Evolutionary conservation across 2,888 invertebrate genomes (phyloP).

Genomic region (Andrena flavipes): DNA sequence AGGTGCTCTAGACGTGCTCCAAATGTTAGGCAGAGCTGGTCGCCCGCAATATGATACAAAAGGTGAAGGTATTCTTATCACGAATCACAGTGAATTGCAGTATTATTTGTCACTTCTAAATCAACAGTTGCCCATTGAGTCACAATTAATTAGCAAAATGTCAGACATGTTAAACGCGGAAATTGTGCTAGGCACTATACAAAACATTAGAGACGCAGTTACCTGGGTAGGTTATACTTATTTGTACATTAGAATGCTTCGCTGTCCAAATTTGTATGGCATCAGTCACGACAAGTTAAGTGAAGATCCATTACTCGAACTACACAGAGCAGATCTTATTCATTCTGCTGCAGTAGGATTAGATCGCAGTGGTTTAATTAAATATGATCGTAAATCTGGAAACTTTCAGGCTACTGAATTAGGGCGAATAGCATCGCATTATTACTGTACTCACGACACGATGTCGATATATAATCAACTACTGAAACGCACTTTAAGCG

Average conservation of each 20-base stretch:
- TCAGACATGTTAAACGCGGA: slow-evolving; percentile 99
- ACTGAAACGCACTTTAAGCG: slow-evolving; percentile 97
- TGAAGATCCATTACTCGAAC: slow-evolving; percentile 94
- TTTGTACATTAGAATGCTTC: slow-evolving; percentile 97
- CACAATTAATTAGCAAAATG: slow-evolving; percentile 96
- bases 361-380: slow-evolving; percentile 97
- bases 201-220: slow-evolving; percentile 95
- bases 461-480: slow-evolving; percentile 99
- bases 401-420: slow-evolving; percentile 95
- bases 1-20: slow-evolving; percentile 98
- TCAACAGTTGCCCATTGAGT: slow-evolving; percentile 99
- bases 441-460: slow-evolving; percentile 98
- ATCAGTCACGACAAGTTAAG: slow-evolving; percentile 90
- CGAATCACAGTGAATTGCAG: slow-evolving; percentile 99
- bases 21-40: slow-evolving; percentile 99
- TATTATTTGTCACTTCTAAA: slow-evolving; percentile 99
- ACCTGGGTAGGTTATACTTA: slow-evolving; percentile 99
- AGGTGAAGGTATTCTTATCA: slow-evolving; percentile 98
- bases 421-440: slow-evolving; percentile 99
- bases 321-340: slow-evolving; percentile 96
- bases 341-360: slow-evolving; percentile 97
- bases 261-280: slow-evolving; percentile 95
- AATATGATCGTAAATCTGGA: slow-evolving; percentile 98
- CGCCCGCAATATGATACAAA: slow-evolving; percentile 98
- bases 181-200: slow-evolving; percentile 97